These are phyloP conservation scores for Drosophila sp. DNA, from an alignment of 1,140 invertebrate genomes.

Conservation along the genomic window DNA sequence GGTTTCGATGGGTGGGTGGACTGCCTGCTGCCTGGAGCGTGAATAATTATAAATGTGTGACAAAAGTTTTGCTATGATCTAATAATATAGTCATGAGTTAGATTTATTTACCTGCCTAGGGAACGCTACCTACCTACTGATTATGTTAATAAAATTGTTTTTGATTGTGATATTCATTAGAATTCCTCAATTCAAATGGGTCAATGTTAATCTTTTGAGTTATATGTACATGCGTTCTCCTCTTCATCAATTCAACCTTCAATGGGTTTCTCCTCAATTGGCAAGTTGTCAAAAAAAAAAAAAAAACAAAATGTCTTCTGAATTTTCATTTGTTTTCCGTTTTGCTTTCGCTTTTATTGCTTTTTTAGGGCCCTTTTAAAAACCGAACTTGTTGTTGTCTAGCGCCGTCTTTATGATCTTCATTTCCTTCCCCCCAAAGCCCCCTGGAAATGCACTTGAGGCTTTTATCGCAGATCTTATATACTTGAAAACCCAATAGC, in stretches of 20 bases:
- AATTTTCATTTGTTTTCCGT: not conserved
- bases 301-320: slow-evolving; percentile 19
- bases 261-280: slow-evolving; percentile 14
- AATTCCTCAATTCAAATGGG: slow-evolving; percentile 39
- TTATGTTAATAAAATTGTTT: slow-evolving; percentile 38
- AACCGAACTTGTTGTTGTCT: not conserved
- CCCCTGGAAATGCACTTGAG: slow-evolving; percentile 42
- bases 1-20: slow-evolving; percentile 2
- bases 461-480: slow-evolving; percentile 56
- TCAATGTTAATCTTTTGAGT: slow-evolving; percentile 49
- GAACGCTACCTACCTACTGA: slow-evolving; percentile 4
- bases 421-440: not conserved
- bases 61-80: slow-evolving; percentile 37
- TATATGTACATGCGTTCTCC: not conserved
- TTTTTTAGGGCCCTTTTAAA: not conserved
- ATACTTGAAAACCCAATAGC: slow-evolving; percentile 29
- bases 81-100: slow-evolving; percentile 67
- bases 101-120: slow-evolving; percentile 47
- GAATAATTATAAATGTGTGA: slow-evolving; percentile 37
- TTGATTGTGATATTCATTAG: slow-evolving; percentile 36
- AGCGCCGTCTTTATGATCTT: slow-evolving; percentile 33
- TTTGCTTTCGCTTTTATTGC: not conserved
- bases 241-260: slow-evolving; percentile 56
- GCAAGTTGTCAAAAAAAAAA: slow-evolving; percentile 17
- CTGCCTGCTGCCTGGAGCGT: slow-evolving; percentile 24